Percentiles rank a stretch among this genome's conserved stretches.
Conservation (phyloP, 2,797 vertebrate species). For the Borostomias antarcticus region DNA sequence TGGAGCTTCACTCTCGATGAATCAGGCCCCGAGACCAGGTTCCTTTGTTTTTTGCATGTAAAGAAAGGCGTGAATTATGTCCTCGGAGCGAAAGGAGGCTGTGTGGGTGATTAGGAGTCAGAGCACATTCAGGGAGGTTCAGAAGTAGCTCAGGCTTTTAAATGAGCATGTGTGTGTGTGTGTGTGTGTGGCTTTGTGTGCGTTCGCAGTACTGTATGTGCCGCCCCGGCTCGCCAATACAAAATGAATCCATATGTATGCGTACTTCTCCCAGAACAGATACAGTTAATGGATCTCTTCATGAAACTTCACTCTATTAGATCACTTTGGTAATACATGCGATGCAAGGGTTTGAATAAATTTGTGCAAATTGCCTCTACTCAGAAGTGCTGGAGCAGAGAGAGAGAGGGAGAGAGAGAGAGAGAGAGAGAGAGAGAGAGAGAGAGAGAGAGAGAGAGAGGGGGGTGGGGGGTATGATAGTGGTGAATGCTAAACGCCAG, state of each 20-base stretch:
- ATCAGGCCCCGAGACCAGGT: slow-evolving; percentile 22
- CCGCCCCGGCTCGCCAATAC: slow-evolving; percentile 41
- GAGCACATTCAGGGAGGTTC: slow-evolving; percentile 52
- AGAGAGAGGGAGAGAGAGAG: slow-evolving; percentile 21
- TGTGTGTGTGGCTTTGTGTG: slow-evolving; percentile 43
- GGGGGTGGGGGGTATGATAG: too few relatives aligned
- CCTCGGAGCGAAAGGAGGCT: slow-evolving; percentile 27
- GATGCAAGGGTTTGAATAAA: slow-evolving; percentile 41
- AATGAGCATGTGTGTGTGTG: slow-evolving; percentile 65
- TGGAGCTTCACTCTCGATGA: slow-evolving; percentile 35
- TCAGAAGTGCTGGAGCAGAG: slow-evolving; percentile 19
- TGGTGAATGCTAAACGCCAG: too few relatives aligned
- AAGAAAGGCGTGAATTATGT: slow-evolving; percentile 26
- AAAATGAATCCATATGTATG: slow-evolving; percentile 70
- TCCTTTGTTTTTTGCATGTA: slow-evolving; percentile 49
- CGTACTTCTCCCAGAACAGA: slow-evolving; percentile 50
- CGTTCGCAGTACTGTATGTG: too few relatives aligned
- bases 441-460: too few relatives aligned
- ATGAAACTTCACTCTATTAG: slow-evolving; percentile 60
- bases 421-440: not conserved
- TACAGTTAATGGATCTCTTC: slow-evolving; percentile 57
- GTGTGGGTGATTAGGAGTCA: slow-evolving; percentile 32
- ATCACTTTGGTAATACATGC: slow-evolving; percentile 45
- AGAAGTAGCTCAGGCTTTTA: slow-evolving; percentile 59
- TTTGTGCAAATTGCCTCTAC: slow-evolving; percentile 36